Evolutionary conservation across 2,113 vertebrate species (phyloP), one percentile per base, ranked within the genome.

Genomic region (Chroicocephalus ridibundus): DNA sequence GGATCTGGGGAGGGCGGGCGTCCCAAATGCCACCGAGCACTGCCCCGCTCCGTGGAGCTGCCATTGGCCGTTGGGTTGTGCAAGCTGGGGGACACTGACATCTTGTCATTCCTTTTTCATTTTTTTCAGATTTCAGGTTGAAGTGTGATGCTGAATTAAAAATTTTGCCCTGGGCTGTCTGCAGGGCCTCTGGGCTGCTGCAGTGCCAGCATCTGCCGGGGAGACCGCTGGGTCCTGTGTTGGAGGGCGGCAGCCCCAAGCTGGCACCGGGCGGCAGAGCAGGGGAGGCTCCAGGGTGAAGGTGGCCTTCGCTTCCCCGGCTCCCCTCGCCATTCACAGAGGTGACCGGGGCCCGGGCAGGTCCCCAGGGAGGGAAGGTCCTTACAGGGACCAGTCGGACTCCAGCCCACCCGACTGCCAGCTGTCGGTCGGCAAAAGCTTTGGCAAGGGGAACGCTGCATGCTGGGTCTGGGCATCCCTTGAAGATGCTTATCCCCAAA

Each of bases 151-250:
- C 97, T 95, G 95, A 98, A 98, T 98, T 98, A 97, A 98, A 99
- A 97, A 96, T 97, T 98, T 99, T 98, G 99, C 99, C 99, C 98
- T 97, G 84, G 99, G 98, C 98, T 98, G 97, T 97, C 99, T 99
- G 98, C 98, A 97, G 99, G 99, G 99, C 98, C 97, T 98, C 93
- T 78, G 85, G 96, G 98, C 98, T 98, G 85, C 97, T 98, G 98
- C 93, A 96, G 97, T 96, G 97, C 95, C 98, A 97, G 98, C 98
- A 98, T 98, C 98, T 98, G 99, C 98, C 93, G 6, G 98, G 98
- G 98, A 98, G 97, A 98, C 98, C 97, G 98, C 87, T 92, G 87
- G 91, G 75, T 92, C 98, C 98, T 89, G 76, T 90, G 95, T 95
- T 10, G 80, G 96, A 97, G 98, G 93, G 90, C 69, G 25, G 93